Conservation (phyloP, 2,797 vertebrate species). For the Falco novaeseelandiae region DNA sequence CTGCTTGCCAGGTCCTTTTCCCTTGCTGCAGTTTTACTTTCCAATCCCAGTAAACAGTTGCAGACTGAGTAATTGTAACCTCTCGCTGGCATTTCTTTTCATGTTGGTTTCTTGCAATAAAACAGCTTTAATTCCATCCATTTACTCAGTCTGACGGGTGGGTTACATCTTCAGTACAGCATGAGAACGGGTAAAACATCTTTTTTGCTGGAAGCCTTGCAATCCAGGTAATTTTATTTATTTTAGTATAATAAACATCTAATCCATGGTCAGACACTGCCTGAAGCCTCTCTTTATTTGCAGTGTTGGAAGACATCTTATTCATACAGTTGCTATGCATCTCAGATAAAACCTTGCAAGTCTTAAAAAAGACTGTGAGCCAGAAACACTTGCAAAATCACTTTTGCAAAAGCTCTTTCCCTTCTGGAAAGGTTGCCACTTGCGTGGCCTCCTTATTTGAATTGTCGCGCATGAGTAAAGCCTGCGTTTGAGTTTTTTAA, state of each 20-base stretch:
- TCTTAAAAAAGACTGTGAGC: neutral
- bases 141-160: constrained; percentile 10
- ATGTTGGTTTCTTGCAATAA: neutral
- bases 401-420: neutral
- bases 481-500: neutral
- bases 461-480: neutral
- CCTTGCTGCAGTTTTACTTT: neutral
- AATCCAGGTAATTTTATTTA: constrained; percentile 37
- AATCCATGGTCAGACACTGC: neutral
- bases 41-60: neutral
- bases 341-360: neutral
- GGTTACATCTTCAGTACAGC: neutral
- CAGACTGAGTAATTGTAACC: neutral
- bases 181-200: neutral
- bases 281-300: constrained; percentile 21
- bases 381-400: neutral
- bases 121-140: neutral
- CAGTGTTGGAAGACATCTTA: neutral
- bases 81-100: neutral
- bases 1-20: neutral
- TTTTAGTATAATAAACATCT: constrained; percentile 23
- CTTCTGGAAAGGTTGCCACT: neutral
- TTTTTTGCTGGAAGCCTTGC: constrained; percentile 30
- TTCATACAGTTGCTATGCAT: neutral
- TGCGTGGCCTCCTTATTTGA: neutral